Evolutionary conservation across 2,888 invertebrate species (phyloP).

Genomic region (Eupithecia subumbrata): DNA sequence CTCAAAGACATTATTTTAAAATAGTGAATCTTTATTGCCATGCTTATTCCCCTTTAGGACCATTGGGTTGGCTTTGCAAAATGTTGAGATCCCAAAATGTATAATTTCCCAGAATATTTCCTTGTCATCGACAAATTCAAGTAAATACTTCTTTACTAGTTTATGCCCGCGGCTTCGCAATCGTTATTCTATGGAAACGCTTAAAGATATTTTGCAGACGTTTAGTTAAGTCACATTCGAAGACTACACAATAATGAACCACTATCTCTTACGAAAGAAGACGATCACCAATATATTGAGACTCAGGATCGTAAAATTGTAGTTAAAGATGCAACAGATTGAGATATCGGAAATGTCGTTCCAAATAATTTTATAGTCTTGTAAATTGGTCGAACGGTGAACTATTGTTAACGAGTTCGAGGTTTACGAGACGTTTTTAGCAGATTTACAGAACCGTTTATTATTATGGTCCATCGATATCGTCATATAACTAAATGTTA

Average conservation of each 20-base stretch:
- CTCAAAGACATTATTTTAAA: too few species aligned
- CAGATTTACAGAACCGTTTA: slow-evolving; percentile 12
- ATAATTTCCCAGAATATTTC: too few species aligned
- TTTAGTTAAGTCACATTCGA: not conserved
- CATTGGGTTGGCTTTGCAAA: too few species aligned
- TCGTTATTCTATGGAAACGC: too few species aligned
- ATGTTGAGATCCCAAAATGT: too few species aligned
- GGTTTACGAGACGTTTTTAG: slow-evolving; percentile 28
- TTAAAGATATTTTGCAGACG: not conserved
- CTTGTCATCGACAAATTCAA: too few species aligned
- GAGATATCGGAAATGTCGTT: slow-evolving; percentile 42
- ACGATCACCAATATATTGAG: slow-evolving; percentile 10
- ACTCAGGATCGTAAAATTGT: slow-evolving; percentile 49
- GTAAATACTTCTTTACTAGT: too few species aligned
- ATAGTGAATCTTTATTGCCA: not conserved
- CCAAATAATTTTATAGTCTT: slow-evolving; percentile 42
- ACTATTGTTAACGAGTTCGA: slow-evolving; percentile 29
- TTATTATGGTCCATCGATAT: slow-evolving; percentile 9
- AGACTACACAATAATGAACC: not conserved
- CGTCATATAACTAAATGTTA: not conserved
- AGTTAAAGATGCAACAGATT: slow-evolving; percentile 52
- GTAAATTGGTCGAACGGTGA: slow-evolving; percentile 39
- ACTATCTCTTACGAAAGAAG: slow-evolving; percentile 39
- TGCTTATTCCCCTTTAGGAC: too few species aligned
- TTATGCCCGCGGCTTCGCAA: too few species aligned